Conservation (phyloP, 2,888 invertebrate genomes). For the Habrosyne pyritoides region DNA sequence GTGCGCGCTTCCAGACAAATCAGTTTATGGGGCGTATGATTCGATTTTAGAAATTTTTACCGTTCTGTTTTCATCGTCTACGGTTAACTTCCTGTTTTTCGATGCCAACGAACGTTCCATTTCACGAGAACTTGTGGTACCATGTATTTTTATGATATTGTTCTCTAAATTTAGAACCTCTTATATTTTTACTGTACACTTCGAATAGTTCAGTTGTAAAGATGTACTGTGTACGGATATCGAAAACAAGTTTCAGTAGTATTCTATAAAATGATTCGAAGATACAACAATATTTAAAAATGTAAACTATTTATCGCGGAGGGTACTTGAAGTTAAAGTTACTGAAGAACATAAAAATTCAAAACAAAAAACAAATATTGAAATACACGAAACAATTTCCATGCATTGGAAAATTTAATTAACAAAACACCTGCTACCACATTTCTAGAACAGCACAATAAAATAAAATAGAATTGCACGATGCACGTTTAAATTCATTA, state of each 20-base stretch:
- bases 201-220: not conserved
- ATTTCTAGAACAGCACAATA: not conserved
- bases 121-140: constrained; percentile 3
- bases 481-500: not conserved
- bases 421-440: not conserved
- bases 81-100: constrained; percentile 27
- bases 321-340: no score
- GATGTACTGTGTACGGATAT: not conserved
- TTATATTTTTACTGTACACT: not conserved
- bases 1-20: constrained; percentile 49
- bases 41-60: constrained; percentile 61
- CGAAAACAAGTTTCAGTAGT: not conserved
- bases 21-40: constrained; percentile 64
- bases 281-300: no score
- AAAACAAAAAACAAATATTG: not conserved
- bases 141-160: not conserved
- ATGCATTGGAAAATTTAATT: not conserved
- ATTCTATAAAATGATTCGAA: no score
- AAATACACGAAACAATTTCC: not conserved
- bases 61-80: constrained; percentile 48
- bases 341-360: no score
- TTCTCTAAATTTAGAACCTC: not conserved
- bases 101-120: constrained; percentile 8
- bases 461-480: not conserved
- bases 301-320: no score